Percentiles rank a stretch among this genome's conserved stretches.
Evolutionary conservation across 2,888 invertebrate genomes (phyloP).

Genomic region (Eupithecia pulchellata): DNA sequence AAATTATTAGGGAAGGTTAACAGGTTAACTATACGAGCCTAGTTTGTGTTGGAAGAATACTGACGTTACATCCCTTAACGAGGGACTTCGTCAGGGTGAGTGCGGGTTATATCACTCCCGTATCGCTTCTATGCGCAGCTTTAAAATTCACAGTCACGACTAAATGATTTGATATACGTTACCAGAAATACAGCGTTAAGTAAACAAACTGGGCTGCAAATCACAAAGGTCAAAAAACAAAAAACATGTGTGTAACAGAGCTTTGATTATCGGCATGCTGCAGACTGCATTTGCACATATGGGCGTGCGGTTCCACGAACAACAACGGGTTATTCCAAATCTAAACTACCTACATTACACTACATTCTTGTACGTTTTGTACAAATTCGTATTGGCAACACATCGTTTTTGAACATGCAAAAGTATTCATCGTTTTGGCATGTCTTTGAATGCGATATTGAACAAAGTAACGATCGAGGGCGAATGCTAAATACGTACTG

Average conservation of each 20-base stretch:
- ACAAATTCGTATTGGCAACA: not conserved
- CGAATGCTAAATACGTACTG: not conserved
- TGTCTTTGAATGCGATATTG: not conserved
- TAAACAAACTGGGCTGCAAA: not conserved
- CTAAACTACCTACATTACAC: not conserved
- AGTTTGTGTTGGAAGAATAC: no score
- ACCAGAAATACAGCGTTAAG: not conserved
- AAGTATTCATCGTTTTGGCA: not conserved
- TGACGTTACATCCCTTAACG: no score
- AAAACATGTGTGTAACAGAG: conserved; percentile 29
- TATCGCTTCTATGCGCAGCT: no score
- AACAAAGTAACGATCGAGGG: not conserved
- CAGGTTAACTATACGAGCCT: no score
- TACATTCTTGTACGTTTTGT: not conserved
- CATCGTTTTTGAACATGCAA: not conserved
- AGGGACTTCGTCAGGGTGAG: no score
- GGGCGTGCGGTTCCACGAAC: conserved; percentile 62
- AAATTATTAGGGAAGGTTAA: no score
- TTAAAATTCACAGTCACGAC: not conserved
- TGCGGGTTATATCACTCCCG: no score
- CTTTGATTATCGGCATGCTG: conserved; percentile 28
- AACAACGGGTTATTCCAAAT: conserved; percentile 35
- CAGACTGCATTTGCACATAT: conserved; percentile 46
- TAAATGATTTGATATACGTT: not conserved
- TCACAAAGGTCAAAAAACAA: conserved; percentile 38